Evolutionary conservation across 2,113 vertebrate species (phyloP).

Genomic region (Psilopogon haemacephalus): DNA sequence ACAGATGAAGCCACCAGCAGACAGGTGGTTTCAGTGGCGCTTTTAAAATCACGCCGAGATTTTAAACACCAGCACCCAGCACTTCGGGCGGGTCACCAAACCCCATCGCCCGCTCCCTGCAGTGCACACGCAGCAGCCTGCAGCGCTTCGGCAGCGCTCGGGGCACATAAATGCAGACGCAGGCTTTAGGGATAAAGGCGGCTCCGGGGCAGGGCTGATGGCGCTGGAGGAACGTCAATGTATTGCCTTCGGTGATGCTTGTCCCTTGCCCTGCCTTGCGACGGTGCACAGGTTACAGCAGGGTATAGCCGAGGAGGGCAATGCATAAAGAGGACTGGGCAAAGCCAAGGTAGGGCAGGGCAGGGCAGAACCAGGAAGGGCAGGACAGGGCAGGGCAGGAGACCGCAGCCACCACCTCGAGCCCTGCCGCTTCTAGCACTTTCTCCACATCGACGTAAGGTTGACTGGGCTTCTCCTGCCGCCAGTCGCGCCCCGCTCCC

Average conservation of each 20-base stretch:
- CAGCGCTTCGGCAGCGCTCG: background rate
- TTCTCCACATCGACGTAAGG: background rate
- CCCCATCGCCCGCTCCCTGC: fast-evolving
- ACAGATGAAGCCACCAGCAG: background rate
- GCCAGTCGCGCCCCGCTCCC: background rate
- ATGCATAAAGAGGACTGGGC: background rate
- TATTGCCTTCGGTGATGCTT: background rate
- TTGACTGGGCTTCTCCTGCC: background rate
- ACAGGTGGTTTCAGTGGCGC: fast-evolving
- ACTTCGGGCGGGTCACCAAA: background rate
- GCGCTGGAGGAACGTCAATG: background rate
- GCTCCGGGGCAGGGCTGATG: background rate
- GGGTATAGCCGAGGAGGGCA: background rate
- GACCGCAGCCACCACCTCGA: background rate
- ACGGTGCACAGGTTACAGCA: background rate
- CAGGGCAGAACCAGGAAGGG: no score
- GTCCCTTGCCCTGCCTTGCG: background rate
- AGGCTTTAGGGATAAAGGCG: background rate
- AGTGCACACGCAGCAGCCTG: background rate
- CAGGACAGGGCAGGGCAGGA: no score
- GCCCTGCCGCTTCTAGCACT: background rate
- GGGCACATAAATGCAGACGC: fast-evolving
- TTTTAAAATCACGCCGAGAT: background rate
- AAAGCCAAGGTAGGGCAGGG: background rate
- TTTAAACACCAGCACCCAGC: background rate